Evolutionary conservation across 2,113 vertebrate genomes (phyloP).

Genomic region (Galeopterus variegatus): DNA sequence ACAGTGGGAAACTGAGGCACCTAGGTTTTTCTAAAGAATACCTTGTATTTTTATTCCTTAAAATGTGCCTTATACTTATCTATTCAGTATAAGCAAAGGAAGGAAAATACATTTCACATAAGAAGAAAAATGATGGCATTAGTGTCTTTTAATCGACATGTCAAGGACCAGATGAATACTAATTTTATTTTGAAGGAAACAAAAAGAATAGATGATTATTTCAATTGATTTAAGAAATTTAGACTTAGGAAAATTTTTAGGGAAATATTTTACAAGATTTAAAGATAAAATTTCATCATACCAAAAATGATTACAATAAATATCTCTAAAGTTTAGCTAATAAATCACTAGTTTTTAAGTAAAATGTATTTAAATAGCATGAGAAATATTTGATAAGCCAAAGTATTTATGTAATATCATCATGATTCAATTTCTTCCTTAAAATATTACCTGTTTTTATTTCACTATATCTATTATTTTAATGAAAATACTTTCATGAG

Average conservation of each 20-base stretch:
- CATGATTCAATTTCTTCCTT: neutral
- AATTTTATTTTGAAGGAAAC: neutral
- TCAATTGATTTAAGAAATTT: neutral
- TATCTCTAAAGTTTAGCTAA: slow-evolving; percentile 39
- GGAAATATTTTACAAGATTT: neutral
- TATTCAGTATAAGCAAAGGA: neutral
- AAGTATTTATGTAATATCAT: neutral
- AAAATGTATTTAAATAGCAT: neutral
- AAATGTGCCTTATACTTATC: neutral
- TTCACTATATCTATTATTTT: slow-evolving; percentile 11
- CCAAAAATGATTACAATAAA: slow-evolving; percentile 12
- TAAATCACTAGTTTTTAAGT: slow-evolving; percentile 16
- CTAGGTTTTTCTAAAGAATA: neutral
- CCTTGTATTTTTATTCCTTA: neutral
- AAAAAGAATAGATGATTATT: neutral
- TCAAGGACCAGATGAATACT: neutral
- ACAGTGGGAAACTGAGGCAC: neutral
- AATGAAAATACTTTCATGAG: neutral
- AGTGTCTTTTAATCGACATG: neutral
- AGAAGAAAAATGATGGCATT: neutral
- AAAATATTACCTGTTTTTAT: slow-evolving; percentile 21
- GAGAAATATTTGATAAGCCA: neutral
- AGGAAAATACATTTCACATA: neutral
- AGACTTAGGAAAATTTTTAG: neutral
- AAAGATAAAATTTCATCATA: slow-evolving; percentile 40